These are phyloP conservation scores for Monarcha castaneiventris DNA, from an alignment of 2,113 vertebrate species.

Conservation along the genomic window DNA sequence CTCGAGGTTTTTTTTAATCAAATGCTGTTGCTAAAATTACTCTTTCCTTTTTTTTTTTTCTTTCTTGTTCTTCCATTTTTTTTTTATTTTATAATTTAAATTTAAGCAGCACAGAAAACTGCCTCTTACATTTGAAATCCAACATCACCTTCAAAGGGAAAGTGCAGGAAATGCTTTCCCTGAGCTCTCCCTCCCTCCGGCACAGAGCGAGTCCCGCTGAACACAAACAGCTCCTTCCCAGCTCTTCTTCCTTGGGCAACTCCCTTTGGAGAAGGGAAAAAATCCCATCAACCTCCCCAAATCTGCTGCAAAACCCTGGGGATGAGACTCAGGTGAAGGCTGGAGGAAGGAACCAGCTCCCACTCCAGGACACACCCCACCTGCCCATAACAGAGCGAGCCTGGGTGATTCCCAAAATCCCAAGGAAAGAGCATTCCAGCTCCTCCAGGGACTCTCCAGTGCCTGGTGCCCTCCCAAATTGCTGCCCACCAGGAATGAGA, in stretches of 20 bases:
- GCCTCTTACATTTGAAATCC: neutral
- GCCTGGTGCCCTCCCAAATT: neutral
- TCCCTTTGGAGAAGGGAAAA: neutral
- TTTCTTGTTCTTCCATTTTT: too few species aligned
- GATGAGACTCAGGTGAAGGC: neutral
- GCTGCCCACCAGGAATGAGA: neutral
- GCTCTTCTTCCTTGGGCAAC: neutral
- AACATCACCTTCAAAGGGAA: neutral
- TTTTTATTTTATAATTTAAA: neutral
- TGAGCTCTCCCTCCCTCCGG: neutral
- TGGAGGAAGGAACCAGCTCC: neutral
- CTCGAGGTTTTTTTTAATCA: neutral
- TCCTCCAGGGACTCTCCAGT: neutral
- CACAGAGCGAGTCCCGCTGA: fast-evolving
- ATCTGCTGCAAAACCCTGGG: neutral
- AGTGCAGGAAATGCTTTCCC: neutral
- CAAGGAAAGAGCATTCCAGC: neutral
- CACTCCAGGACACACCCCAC: neutral
- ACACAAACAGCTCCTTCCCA: neutral
- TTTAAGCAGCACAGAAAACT: neutral
- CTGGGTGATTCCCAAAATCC: neutral
- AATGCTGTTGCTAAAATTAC: neutral
- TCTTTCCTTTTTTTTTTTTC: neutral
- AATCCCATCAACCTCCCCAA: neutral
- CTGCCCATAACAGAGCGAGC: neutral